Evolutionary conservation across 35 echinoderm and acorn worm species (phyloP).

Genomic region (Patiria miniata): DNA sequence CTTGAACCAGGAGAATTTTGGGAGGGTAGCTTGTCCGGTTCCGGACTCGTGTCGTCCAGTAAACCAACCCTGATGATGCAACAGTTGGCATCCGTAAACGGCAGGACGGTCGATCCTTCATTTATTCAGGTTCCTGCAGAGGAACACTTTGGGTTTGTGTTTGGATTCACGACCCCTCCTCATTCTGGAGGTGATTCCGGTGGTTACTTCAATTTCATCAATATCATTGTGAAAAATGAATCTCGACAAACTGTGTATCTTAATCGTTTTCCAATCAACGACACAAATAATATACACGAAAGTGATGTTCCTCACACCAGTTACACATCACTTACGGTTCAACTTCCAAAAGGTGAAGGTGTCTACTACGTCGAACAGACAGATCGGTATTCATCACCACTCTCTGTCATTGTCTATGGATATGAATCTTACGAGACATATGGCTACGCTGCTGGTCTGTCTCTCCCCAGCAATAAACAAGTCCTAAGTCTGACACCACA

Average conservation of each 20-base stretch:
- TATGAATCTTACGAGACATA: constrained; percentile 58
- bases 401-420: constrained; percentile 73
- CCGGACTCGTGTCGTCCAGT: constrained; percentile 40
- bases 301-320: constrained; percentile 38
- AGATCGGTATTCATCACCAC: constrained; percentile 34
- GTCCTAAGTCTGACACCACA: constrained; percentile 49
- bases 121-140: constrained; percentile 56
- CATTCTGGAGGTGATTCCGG: constrained; percentile 28
- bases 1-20: constrained; percentile 53
- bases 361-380: constrained; percentile 68
- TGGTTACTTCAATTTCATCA: constrained; percentile 60
- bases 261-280: constrained; percentile 11
- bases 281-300: not conserved
- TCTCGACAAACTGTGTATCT: constrained; percentile 26
- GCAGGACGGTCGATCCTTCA: constrained; percentile 43
- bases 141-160: constrained; percentile 57
- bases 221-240: constrained; percentile 45
- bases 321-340: constrained; percentile 50
- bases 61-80: constrained; percentile 35
- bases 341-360: constrained; percentile 69
- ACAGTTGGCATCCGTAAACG: not conserved
- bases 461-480: constrained; percentile 54
- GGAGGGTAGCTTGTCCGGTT: constrained; percentile 35
- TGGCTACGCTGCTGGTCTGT: constrained; percentile 61
- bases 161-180: constrained; percentile 66